Evolutionary conservation across 2,113 vertebrate genomes (phyloP).

Genomic region (Brachypodius melanocephalos): DNA sequence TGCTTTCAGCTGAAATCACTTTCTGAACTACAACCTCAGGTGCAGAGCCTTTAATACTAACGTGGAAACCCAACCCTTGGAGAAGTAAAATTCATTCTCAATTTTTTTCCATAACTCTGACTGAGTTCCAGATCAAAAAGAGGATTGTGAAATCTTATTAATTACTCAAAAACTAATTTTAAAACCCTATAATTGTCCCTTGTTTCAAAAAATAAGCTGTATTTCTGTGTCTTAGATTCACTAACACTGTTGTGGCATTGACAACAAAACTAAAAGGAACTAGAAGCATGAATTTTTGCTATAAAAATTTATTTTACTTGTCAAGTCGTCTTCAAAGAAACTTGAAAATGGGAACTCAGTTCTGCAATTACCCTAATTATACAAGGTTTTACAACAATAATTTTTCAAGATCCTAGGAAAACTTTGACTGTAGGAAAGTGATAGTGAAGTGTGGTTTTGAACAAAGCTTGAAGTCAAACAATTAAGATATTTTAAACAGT

Average conservation of each 20-base stretch:
- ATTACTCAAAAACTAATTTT: not conserved
- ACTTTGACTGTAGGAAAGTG: not conserved
- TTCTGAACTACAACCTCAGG: not conserved
- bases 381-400: not conserved
- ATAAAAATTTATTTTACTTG: not conserved
- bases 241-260: not conserved
- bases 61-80: not conserved
- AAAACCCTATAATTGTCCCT: not conserved
- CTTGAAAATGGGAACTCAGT: not conserved
- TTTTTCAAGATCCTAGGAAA: not conserved
- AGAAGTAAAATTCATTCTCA: not conserved
- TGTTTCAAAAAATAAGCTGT: accelerated
- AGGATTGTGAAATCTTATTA: not conserved
- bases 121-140: not conserved
- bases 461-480: not conserved
- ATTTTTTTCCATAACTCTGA: not conserved
- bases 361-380: not conserved
- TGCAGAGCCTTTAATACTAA: not conserved
- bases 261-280: not conserved
- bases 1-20: not conserved
- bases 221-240: not conserved
- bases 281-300: not conserved
- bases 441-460: not conserved
- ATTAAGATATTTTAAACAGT: not conserved
- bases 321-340: not conserved